Percentiles rank a stretch among this genome's conserved stretches.
Conservation (phyloP, 1,140 invertebrate species). For the Acromyrmex charruanus region DNA sequence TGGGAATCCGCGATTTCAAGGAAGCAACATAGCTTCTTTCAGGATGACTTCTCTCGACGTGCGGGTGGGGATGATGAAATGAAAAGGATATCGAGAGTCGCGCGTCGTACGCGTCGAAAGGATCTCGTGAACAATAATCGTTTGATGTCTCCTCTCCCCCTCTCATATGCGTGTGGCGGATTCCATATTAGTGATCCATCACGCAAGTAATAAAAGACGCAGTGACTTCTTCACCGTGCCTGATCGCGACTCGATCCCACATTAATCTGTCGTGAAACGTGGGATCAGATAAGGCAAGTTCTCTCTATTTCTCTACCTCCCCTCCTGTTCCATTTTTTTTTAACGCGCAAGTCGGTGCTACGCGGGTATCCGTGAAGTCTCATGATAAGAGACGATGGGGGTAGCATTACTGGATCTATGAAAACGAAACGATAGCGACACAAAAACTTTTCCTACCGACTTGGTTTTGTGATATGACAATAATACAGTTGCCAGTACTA, state of each 20-base stretch:
- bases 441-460: conserved; percentile 22
- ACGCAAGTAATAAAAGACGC: conserved; percentile 69
- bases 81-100: conserved; percentile 58
- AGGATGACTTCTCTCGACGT: conserved; percentile 23
- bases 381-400: conserved; percentile 51
- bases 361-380: conserved; percentile 41
- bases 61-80: neutral
- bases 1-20: conserved; percentile 80
- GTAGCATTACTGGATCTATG: conserved; percentile 49
- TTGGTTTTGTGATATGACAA: neutral
- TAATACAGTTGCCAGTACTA: neutral
- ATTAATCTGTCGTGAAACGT: conserved; percentile 80
- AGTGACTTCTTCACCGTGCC: conserved; percentile 65
- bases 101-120: conserved; percentile 59
- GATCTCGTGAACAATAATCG: conserved; percentile 71
- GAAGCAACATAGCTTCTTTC: conserved; percentile 48
- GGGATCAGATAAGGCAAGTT: conserved; percentile 79
- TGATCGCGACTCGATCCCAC: conserved; percentile 76
- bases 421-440: conserved; percentile 51
- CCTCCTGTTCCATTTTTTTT: conserved; percentile 23
- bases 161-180: conserved; percentile 47
- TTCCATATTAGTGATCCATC: conserved; percentile 84
- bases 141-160: neutral
- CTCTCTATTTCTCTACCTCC: neutral
- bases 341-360: conserved; percentile 38